A percentile compares a stretch with the other conserved stretches of the same genome.
phyloP scores from a whole-genome alignment of 2,113 vertebrate genomes.

The Sphyrna mokarran region DNA sequence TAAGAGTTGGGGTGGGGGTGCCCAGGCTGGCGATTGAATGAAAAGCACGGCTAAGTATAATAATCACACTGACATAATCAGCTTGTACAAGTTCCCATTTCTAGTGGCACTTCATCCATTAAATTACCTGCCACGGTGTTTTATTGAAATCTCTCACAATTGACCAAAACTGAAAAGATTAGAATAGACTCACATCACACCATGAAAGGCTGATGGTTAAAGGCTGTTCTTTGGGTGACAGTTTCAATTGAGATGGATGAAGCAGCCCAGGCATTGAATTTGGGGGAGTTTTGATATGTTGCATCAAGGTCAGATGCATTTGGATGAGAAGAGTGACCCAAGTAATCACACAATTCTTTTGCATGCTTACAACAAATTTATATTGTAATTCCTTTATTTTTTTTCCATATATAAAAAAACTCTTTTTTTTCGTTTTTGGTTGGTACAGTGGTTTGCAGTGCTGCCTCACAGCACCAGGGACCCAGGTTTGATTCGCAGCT shows the following conservation, averaged over 20 bases:
- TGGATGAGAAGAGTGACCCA: background rate
- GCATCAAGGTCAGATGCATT: background rate
- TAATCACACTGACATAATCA: slow-evolving; percentile 26
- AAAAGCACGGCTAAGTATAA: slow-evolving; percentile 23
- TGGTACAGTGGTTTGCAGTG: too few species aligned
- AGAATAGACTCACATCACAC: background rate
- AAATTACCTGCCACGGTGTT: slow-evolving; percentile 29
- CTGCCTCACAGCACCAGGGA: too few species aligned
- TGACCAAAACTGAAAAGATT: slow-evolving; percentile 24
- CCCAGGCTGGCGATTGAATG: background rate
- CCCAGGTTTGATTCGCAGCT: too few species aligned
- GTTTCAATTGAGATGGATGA: slow-evolving; percentile 23
- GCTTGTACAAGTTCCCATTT: slow-evolving; percentile 17
- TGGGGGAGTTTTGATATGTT: background rate
- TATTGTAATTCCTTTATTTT: background rate
- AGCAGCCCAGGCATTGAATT: too few species aligned
- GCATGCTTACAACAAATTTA: background rate
- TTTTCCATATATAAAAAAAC: background rate
- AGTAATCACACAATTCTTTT: background rate
- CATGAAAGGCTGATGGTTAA: background rate
- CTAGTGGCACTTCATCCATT: slow-evolving; percentile 17
- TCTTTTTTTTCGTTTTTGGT: background rate
- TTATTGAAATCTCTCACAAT: slow-evolving; percentile 35
- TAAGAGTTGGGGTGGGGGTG: background rate
- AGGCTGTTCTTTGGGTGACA: background rate